Percentiles rank a stretch among this genome's conserved stretches.
These are phyloP conservation scores for Gortyna flavago DNA, from an alignment of 2,888 invertebrate genomes.

Conservation along the genomic window DNA sequence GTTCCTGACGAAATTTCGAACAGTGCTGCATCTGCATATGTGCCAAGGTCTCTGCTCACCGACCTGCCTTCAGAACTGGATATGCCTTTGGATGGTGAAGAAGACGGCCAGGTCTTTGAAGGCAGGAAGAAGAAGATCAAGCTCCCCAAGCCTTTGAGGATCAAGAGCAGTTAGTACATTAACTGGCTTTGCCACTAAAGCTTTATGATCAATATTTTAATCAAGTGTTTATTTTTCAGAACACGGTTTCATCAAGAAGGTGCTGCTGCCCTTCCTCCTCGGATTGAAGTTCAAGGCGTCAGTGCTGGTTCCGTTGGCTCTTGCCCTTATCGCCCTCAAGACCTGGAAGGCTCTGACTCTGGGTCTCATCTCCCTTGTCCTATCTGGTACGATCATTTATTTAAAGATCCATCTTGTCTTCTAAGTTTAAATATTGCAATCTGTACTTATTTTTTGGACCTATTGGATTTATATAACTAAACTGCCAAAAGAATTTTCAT, in stretches of 20 bases:
- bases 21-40: constrained; percentile 90
- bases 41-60: constrained; percentile 91
- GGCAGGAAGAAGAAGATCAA: constrained; percentile 89
- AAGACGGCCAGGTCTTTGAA: constrained; percentile 84
- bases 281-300: constrained; percentile 96
- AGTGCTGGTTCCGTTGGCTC: constrained; percentile 94
- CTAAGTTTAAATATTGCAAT: not conserved
- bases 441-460: not conserved
- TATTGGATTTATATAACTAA: not conserved
- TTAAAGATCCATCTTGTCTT: not conserved
- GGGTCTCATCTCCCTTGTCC: constrained; percentile 95
- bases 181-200: constrained; percentile 15
- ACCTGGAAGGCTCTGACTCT: constrained; percentile 97
- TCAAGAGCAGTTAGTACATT: constrained; percentile 85
- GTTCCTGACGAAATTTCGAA: constrained; percentile 92
- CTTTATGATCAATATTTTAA: constrained; percentile 42
- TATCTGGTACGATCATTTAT: constrained; percentile 90
- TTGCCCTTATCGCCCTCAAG: constrained; percentile 95
- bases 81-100: constrained; percentile 92
- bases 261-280: constrained; percentile 95
- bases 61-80: constrained; percentile 92
- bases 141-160: constrained; percentile 88
- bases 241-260: constrained; percentile 95
- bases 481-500: not conserved
- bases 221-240: constrained; percentile 88